phyloP scores from a whole-genome alignment of 2,797 vertebrate species.

The Mormyrops boulengeri region DNA sequence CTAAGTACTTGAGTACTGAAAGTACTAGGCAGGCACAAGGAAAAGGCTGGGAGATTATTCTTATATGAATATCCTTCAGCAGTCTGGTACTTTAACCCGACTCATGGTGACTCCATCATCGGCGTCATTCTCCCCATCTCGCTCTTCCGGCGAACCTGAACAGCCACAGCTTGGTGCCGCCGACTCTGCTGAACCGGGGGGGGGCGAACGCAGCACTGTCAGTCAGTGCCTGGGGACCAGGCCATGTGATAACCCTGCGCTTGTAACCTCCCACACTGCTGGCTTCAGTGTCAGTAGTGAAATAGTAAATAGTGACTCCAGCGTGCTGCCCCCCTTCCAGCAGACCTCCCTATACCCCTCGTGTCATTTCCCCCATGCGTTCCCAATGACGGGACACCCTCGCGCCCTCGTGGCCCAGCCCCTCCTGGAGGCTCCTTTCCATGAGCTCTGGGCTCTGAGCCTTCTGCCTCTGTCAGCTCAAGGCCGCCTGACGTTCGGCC shows the following conservation, averaged over 20 bases:
- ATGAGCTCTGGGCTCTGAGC: background rate
- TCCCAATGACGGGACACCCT: background rate
- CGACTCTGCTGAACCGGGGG: background rate
- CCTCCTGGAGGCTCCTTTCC: background rate
- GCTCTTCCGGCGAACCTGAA: background rate
- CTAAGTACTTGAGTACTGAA: background rate
- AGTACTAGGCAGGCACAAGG: background rate
- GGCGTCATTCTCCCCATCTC: background rate
- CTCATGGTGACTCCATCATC: background rate
- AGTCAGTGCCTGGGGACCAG: conserved; percentile 20
- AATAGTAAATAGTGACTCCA: conserved; percentile 7
- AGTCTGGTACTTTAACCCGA: background rate
- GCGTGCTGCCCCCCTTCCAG: no score
- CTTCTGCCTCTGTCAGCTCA: background rate
- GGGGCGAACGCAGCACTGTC: conserved; percentile 19
- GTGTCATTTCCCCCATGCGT: background rate
- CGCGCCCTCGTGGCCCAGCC: background rate
- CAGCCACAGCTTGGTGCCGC: background rate
- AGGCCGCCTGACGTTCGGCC: background rate
- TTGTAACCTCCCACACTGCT: background rate
- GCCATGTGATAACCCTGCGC: background rate
- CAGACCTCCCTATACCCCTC: background rate
- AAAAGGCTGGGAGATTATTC: background rate
- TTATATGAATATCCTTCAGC: background rate
- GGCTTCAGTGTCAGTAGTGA: conserved; percentile 20